Conservation (phyloP, 2,797 vertebrate genomes). For the Microctenopoma steveboyesi region DNA sequence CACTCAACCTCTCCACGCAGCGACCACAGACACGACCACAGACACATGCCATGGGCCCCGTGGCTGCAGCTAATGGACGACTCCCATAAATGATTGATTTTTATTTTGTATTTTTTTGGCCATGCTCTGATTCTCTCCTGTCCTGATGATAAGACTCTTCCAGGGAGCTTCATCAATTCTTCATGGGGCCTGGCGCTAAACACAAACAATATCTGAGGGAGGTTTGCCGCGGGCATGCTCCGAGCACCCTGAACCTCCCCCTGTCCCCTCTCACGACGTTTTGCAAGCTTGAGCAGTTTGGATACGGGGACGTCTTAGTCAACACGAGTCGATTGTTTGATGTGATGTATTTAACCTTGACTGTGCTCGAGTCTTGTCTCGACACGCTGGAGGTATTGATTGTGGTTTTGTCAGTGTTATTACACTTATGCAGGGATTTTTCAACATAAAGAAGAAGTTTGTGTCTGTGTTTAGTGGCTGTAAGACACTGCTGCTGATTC, state of each 20-base stretch:
- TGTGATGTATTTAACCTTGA: constrained; percentile 61
- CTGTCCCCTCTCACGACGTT: constrained; percentile 62
- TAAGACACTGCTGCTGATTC: not conserved
- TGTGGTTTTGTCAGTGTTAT: constrained; percentile 57
- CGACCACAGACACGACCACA: constrained; percentile 26
- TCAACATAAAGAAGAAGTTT: not conserved
- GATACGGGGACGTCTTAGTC: constrained; percentile 70
- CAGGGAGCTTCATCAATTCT: constrained; percentile 80
- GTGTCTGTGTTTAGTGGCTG: not conserved
- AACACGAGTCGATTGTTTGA: constrained; percentile 70
- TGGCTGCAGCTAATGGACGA: constrained; percentile 73
- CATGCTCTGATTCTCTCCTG: constrained; percentile 74
- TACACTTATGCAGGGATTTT: constrained; percentile 33
- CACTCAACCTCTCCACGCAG: constrained; percentile 15
- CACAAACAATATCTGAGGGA: constrained; percentile 80
- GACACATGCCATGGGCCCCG: constrained; percentile 34
- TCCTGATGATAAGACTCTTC: constrained; percentile 53
- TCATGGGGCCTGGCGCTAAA: constrained; percentile 70
- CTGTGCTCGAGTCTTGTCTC: constrained; percentile 61
- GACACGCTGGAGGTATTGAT: constrained; percentile 62
- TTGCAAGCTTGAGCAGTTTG: constrained; percentile 68
- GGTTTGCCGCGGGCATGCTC: constrained; percentile 79
- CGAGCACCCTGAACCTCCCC: constrained; percentile 60
- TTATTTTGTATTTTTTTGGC: constrained; percentile 37
- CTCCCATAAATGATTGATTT: constrained; percentile 52